Evolutionary conservation across 2,888 invertebrate species (phyloP).

Genomic region (Drosophila nr. perissopoda): DNA sequence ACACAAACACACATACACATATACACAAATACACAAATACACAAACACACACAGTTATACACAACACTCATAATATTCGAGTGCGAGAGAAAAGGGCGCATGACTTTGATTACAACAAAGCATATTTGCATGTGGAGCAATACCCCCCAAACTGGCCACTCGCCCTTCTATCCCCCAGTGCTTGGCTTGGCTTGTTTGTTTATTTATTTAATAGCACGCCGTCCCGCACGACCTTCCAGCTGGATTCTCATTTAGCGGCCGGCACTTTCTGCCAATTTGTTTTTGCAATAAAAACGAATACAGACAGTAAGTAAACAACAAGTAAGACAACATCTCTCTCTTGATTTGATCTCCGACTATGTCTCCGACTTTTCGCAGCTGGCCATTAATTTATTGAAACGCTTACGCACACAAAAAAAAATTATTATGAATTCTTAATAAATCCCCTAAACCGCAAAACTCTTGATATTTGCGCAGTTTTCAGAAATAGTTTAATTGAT

Average conservation of each 20-base stretch:
- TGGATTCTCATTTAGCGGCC: constrained; percentile 8
- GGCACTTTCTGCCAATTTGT: constrained; percentile 22
- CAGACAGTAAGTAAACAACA: constrained; percentile 1
- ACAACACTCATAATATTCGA: background rate
- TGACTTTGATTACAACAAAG: constrained; percentile 65
- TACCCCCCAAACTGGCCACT: constrained; percentile 11
- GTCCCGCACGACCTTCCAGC: constrained; percentile 4
- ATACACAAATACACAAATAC: background rate
- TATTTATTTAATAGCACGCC: constrained; percentile 25
- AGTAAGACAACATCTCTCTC: constrained; percentile 7
- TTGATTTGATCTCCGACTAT: constrained; percentile 7
- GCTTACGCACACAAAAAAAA: background rate
- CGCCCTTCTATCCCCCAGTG: constrained; percentile 4
- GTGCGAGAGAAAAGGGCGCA: constrained; percentile 46
- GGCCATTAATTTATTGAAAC: background rate
- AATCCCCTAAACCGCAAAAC: background rate
- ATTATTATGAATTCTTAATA: background rate
- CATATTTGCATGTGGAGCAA: constrained; percentile 27
- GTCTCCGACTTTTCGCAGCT: constrained; percentile 22
- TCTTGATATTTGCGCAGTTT: background rate
- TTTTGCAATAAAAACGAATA: constrained; percentile 17
- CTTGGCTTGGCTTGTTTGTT: constrained; percentile 6
- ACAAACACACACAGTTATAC: background rate
- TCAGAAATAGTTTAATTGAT: background rate
- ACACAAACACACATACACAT: constrained; percentile 13